Evolutionary conservation across 2,888 invertebrate species (phyloP).

Genomic region (Cyaniris semiargus): DNA sequence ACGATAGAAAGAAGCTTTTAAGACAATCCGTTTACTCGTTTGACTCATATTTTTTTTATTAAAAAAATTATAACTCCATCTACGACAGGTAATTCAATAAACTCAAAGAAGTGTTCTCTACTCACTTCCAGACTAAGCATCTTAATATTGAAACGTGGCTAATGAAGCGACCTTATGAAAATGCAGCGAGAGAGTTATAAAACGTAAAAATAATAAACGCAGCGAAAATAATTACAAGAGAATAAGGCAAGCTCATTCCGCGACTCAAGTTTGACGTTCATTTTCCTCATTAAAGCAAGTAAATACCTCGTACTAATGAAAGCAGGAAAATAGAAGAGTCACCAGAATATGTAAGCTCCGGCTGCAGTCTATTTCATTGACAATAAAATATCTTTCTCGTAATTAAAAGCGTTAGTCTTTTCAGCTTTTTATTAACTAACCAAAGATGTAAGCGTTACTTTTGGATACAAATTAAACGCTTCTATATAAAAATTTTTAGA

Average conservation of each 20-base stretch:
- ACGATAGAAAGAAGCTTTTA: no score
- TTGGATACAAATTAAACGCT: background rate
- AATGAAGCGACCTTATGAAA: slow-evolving; percentile 29
- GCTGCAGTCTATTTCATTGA: slow-evolving; percentile 16
- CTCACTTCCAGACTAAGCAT: background rate
- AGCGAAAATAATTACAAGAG: slow-evolving; percentile 30
- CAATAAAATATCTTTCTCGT: background rate
- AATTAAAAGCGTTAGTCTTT: background rate
- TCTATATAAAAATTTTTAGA: no score
- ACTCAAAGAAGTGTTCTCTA: background rate
- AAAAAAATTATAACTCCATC: no score
- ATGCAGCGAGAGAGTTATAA: slow-evolving; percentile 25
- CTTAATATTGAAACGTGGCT: slow-evolving; percentile 26
- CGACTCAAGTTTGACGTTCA: slow-evolving; percentile 30
- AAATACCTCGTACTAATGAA: slow-evolving; percentile 31
- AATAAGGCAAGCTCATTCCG: slow-evolving; percentile 30
- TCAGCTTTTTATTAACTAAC: background rate
- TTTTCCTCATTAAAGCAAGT: slow-evolving; percentile 31
- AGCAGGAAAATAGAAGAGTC: slow-evolving; percentile 22
- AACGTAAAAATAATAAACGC: slow-evolving; percentile 32
- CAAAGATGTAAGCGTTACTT: background rate
- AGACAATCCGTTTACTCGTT: no score
- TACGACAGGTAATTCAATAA: background rate
- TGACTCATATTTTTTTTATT: no score
- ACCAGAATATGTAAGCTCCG: slow-evolving; percentile 12